These are phyloP conservation scores for Pomacea maculata DNA, from an alignment of 1,140 invertebrate genomes.

Conservation along the genomic window DNA sequence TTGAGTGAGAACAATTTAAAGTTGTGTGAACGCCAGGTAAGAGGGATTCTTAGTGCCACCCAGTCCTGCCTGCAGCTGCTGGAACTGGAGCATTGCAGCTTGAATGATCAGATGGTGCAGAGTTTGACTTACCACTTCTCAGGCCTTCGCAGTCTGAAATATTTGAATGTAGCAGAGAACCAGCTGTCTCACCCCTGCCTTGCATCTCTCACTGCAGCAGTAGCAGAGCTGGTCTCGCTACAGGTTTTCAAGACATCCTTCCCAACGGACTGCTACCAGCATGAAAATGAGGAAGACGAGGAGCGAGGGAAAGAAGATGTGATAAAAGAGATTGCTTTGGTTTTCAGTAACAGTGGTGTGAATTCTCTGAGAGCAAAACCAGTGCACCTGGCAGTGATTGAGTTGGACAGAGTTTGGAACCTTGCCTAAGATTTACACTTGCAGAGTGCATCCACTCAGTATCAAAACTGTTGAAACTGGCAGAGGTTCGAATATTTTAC, in stretches of 20 bases:
- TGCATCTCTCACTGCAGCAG: neutral
- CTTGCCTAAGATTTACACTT: neutral
- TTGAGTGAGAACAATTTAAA: slow-evolving; percentile 52
- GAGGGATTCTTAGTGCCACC: slow-evolving; percentile 26
- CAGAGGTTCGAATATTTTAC: no score
- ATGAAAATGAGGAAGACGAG: slow-evolving; percentile 6
- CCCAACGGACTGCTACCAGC: slow-evolving; percentile 5
- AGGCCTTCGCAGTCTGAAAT: slow-evolving; percentile 24
- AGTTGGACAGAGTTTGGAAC: slow-evolving; percentile 11
- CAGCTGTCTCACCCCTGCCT: slow-evolving; percentile 1
- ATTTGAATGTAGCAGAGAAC: slow-evolving; percentile 38
- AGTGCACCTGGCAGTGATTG: neutral
- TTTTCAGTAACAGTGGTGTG: neutral
- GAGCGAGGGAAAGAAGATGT: neutral
- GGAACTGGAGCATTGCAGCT: slow-evolving; percentile 36
- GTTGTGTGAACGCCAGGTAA: slow-evolving; percentile 20
- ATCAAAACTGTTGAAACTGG: no score
- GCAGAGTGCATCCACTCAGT: no score
- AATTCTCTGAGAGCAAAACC: neutral
- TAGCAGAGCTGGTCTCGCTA: neutral
- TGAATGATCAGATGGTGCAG: slow-evolving; percentile 26
- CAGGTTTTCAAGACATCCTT: slow-evolving; percentile 14
- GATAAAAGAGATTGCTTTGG: neutral
- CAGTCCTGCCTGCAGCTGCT: slow-evolving; percentile 29
- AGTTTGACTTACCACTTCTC: slow-evolving; percentile 20